A percentile compares a stretch with the other conserved stretches of the same genome.
phyloP scores from a whole-genome alignment of 2,113 vertebrate genomes.

The Bungarus multicinctus region DNA sequence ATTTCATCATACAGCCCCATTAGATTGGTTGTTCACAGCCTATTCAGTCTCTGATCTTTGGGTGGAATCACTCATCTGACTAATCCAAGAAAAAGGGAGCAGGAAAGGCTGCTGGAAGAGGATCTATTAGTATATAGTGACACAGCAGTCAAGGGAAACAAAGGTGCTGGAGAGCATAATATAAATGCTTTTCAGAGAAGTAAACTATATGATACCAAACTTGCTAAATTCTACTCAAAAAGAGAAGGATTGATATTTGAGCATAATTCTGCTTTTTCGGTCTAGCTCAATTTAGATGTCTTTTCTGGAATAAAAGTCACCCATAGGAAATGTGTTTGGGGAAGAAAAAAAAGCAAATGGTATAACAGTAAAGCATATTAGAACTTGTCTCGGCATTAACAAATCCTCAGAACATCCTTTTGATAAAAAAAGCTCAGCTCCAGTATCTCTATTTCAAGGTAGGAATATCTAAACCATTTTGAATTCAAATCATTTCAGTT shows the following conservation, averaged over 20 bases:
- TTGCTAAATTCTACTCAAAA: neutral
- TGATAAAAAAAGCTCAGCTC: neutral
- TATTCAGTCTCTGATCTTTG: slow-evolving; percentile 2
- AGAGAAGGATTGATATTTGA: neutral
- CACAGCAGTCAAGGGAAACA: neutral
- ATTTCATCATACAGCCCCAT: neutral
- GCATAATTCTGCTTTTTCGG: neutral
- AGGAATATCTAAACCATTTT: neutral
- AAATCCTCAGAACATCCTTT: neutral
- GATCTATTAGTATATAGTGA: neutral
- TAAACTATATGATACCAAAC: neutral
- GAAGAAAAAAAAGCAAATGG: neutral
- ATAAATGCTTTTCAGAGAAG: neutral
- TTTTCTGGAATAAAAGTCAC: neutral
- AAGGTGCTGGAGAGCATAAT: neutral
- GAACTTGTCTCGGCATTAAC: neutral
- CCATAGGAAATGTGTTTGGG: too few species aligned
- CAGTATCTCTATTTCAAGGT: neutral
- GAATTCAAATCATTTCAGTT: neutral
- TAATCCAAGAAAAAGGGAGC: neutral
- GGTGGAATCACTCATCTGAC: neutral
- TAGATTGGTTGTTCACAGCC: neutral
- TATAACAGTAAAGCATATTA: neutral
- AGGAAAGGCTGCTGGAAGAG: neutral
- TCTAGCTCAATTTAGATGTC: neutral